Evolutionary conservation across 2,797 vertebrate genomes (phyloP).

Genomic region (Cryptoblepharus egeriae): DNA sequence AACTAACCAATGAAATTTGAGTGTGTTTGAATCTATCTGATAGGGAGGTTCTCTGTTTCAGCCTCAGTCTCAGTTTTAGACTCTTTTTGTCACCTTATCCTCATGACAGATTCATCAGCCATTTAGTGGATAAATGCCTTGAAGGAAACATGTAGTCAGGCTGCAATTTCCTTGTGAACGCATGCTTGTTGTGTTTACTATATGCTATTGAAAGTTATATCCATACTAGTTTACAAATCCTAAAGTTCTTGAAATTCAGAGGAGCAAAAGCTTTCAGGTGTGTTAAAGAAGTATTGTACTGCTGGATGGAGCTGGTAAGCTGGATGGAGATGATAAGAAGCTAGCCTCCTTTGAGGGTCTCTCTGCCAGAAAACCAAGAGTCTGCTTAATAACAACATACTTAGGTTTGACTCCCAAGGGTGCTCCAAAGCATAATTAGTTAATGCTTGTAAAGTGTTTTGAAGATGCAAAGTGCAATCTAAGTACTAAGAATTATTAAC

Average conservation of each 20-base stretch:
- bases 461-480: slow-evolving; percentile 51
- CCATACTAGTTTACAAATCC: not conserved
- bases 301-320: not conserved
- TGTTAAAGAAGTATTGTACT: not conserved
- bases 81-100: not conserved
- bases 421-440: slow-evolving; percentile 63
- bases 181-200: accelerated
- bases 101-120: not conserved
- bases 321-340: no score
- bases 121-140: not conserved
- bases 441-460: slow-evolving; percentile 66
- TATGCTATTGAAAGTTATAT: not conserved
- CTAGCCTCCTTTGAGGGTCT: slow-evolving; percentile 5
- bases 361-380: slow-evolving; percentile 42
- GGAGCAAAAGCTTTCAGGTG: not conserved
- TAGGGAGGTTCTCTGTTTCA: not conserved
- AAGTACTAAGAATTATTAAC: slow-evolving; percentile 48
- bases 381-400: slow-evolving; percentile 59
- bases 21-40: not conserved
- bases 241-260: slow-evolving; percentile 24
- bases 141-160: not conserved
- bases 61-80: not conserved
- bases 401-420: slow-evolving; percentile 58
- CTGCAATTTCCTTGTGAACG: not conserved
- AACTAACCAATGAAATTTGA: not conserved